Conservation (phyloP, 2,888 invertebrate species). For the Cylindroiulus punctatus region DNA sequence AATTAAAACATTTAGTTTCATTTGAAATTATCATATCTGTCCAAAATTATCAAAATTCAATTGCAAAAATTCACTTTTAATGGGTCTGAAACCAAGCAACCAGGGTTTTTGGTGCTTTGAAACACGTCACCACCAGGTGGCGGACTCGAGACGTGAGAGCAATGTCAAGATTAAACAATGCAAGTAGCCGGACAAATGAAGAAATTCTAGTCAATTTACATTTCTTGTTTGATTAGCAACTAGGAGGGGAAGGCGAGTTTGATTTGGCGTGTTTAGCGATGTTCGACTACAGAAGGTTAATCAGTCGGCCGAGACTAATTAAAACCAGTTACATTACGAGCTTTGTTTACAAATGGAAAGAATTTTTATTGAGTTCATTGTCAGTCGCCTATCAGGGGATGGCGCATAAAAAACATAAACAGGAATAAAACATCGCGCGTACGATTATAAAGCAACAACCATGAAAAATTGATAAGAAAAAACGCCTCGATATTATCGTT, state of each 20-base stretch:
- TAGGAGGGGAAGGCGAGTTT: not conserved
- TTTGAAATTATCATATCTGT: too few relatives aligned
- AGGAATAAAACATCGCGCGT: conserved; percentile 36
- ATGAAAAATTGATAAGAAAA: conserved; percentile 39
- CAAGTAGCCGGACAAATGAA: too few relatives aligned
- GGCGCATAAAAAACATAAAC: conserved; percentile 12
- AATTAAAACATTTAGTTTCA: too few relatives aligned
- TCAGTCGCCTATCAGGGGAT: conserved; percentile 32
- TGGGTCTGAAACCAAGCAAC: too few relatives aligned
- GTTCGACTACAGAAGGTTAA: not conserved
- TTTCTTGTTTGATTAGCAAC: not conserved
- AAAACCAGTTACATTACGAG: conserved; percentile 42
- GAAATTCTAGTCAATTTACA: not conserved
- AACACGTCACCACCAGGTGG: too few relatives aligned
- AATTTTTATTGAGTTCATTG: conserved; percentile 42
- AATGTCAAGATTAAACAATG: too few relatives aligned
- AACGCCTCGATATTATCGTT: conserved; percentile 45
- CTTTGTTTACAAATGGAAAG: conserved; percentile 13
- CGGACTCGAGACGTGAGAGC: too few relatives aligned
- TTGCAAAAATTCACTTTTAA: too few relatives aligned
- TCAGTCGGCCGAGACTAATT: conserved; percentile 40
- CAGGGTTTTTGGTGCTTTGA: too few relatives aligned
- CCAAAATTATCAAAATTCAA: too few relatives aligned
- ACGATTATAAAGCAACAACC: not conserved
- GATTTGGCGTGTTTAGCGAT: not conserved